Evolutionary conservation across 2,113 vertebrate species (phyloP).

Genomic region (Herpailurus yagouaroundi): DNA sequence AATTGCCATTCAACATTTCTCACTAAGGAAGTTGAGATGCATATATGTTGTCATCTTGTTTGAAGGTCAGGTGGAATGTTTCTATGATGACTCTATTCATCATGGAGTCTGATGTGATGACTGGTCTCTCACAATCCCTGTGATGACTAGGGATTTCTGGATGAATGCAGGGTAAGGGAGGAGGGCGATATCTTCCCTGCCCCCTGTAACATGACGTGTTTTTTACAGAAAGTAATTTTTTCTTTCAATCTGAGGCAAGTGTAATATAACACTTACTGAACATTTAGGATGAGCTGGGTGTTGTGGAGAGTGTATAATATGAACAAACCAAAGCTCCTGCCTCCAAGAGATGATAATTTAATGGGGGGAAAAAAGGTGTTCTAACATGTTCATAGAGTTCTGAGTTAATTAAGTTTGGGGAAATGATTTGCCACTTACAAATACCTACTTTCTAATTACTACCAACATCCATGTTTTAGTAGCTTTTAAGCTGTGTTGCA

Average conservation of each 20-base stretch:
- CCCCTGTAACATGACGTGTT: conserved; percentile 7
- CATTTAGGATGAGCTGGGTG: background rate
- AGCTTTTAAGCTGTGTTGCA: background rate
- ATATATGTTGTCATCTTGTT: background rate
- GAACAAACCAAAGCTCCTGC: background rate
- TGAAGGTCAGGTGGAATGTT: conserved; percentile 35
- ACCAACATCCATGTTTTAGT: background rate
- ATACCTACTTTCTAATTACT: conserved; percentile 22
- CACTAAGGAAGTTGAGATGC: conserved; percentile 21
- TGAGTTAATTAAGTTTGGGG: conserved; percentile 2
- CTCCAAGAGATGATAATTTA: conserved; percentile 35
- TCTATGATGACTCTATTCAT: background rate
- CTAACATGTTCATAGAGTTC: background rate
- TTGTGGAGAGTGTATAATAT: background rate
- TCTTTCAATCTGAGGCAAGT: background rate
- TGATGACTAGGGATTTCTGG: conserved; percentile 6
- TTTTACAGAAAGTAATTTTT: conserved; percentile 5
- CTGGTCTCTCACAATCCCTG: background rate
- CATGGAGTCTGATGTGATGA: background rate
- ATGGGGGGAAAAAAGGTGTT: background rate
- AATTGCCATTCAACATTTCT: conserved; percentile 26
- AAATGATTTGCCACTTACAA: conserved; percentile 23
- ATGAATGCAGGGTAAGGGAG: background rate
- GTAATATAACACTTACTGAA: conserved; percentile 14
- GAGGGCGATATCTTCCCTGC: background rate